Conservation (phyloP, 2,797 vertebrate species). For the Sebastes iracundus region DNA sequence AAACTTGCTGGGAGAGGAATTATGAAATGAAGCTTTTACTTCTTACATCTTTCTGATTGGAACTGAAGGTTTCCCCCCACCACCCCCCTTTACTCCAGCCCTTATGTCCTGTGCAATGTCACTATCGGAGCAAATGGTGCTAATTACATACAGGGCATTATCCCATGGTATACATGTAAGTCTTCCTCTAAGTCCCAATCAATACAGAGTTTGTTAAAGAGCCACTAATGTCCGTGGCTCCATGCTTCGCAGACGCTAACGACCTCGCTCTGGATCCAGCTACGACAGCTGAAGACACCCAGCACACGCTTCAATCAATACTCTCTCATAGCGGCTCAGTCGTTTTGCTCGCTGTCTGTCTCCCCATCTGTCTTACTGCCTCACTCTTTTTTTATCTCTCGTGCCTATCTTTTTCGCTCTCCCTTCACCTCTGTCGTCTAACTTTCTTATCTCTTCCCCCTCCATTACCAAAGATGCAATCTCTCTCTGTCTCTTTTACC, state of each 20-base stretch:
- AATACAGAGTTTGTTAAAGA: conserved; percentile 83
- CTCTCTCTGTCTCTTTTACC: conserved; percentile 23
- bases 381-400: conserved; percentile 31
- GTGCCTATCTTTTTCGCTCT: conserved; percentile 45
- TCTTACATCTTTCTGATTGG: conserved; percentile 2
- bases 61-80: neutral
- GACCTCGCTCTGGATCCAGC: conserved; percentile 67
- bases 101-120: conserved; percentile 34
- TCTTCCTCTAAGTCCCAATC: conserved; percentile 72
- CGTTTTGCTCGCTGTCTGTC: conserved; percentile 32
- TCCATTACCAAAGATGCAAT: conserved; percentile 44
- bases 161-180: conserved; percentile 63
- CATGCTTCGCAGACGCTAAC: conserved; percentile 75
- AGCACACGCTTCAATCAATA: conserved; percentile 73
- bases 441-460: conserved; percentile 46
- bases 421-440: conserved; percentile 48
- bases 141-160: conserved; percentile 76
- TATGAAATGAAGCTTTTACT: conserved; percentile 42
- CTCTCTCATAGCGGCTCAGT: conserved; percentile 39
- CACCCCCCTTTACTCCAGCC: neutral
- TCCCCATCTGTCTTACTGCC: conserved; percentile 32
- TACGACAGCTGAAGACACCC: conserved; percentile 75
- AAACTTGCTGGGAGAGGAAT: conserved; percentile 45
- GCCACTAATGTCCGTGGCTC: conserved; percentile 74
- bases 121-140: conserved; percentile 49